Conservation (phyloP, 2,888 invertebrate genomes). For the Allacma fusca region DNA sequence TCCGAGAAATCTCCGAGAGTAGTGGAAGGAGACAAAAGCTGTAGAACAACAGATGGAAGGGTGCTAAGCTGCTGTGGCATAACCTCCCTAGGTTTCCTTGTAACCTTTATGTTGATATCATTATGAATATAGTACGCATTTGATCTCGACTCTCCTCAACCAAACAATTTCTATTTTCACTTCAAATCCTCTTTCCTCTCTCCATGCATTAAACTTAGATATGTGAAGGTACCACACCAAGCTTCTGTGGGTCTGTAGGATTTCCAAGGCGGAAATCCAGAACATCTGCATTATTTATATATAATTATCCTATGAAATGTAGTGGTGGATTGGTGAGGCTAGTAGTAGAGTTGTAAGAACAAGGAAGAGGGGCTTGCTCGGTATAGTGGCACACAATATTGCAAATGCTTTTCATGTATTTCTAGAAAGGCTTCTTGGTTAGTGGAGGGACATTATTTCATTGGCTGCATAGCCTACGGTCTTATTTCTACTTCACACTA, state of each 20-base stretch:
- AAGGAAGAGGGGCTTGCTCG: neutral
- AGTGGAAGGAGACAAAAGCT: neutral
- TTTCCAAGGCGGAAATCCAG: neutral
- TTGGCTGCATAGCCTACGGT: slow-evolving; percentile 1
- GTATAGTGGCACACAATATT: neutral
- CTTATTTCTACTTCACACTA: slow-evolving; percentile 13
- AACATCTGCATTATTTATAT: neutral
- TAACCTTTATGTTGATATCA: neutral
- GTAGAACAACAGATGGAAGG: neutral
- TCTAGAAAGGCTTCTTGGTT: neutral
- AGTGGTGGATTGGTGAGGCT: too few relatives aligned
- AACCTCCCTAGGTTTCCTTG: neutral
- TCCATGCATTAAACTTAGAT: too few relatives aligned
- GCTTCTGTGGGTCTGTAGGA: neutral
- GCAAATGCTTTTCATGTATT: neutral
- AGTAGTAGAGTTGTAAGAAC: neutral
- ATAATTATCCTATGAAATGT: too few relatives aligned
- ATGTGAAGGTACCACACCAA: too few relatives aligned
- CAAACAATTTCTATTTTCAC: neutral
- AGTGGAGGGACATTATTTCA: neutral
- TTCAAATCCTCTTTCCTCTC: slow-evolving; percentile 3
- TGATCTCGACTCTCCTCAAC: neutral
- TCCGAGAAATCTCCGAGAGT: neutral
- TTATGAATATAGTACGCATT: neutral
- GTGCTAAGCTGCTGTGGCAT: slow-evolving; percentile 4